Conservation (phyloP, 1,140 invertebrate species). For the Araneus ventricosus region DNA sequence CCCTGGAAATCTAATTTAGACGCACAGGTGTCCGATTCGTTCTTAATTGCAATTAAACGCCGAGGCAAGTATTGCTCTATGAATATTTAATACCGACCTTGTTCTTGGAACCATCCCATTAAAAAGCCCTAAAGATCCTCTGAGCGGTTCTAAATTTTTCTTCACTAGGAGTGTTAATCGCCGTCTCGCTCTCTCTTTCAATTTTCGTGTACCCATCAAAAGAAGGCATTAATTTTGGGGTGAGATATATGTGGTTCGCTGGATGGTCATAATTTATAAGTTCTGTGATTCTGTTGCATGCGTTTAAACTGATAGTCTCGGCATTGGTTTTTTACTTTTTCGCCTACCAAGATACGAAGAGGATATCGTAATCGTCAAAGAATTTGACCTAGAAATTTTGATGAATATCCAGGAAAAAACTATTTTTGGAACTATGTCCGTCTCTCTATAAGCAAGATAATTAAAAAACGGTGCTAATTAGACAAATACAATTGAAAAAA, state of each 20-base stretch:
- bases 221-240: not conserved
- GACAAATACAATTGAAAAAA: too few species aligned
- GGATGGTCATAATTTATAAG: too few species aligned
- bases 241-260: not conserved
- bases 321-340: too few species aligned
- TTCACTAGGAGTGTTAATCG: not conserved
- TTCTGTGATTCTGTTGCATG: too few species aligned
- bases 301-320: too few species aligned
- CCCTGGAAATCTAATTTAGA: not conserved
- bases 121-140: not conserved
- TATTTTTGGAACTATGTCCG: too few species aligned
- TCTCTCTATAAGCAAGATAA: too few species aligned
- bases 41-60: conserved; percentile 37
- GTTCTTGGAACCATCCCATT: not conserved
- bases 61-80: conserved; percentile 1
- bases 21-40: conserved; percentile 27
- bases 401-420: too few species aligned
- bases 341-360: too few species aligned
- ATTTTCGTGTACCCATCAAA: not conserved
- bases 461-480: too few species aligned
- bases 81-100: conserved; percentile 29
- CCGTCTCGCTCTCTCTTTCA: not conserved
- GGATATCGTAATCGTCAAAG: too few species aligned
- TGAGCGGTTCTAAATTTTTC: not conserved
- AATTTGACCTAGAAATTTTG: too few species aligned